Evolutionary conservation across 1,140 invertebrate genomes (phyloP).

Genomic region (Drosophila fuyamai): DNA sequence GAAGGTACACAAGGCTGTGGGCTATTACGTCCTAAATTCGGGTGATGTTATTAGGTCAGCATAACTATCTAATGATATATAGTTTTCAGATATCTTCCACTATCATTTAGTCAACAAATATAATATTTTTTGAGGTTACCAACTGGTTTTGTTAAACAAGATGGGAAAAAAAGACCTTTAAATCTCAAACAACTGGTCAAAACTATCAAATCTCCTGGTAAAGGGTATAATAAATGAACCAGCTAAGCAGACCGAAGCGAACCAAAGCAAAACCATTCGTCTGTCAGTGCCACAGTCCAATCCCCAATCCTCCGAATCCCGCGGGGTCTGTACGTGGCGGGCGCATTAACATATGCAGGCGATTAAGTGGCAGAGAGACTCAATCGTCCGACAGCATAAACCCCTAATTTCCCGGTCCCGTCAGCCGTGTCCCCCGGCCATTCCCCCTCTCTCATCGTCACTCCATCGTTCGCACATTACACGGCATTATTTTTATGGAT

Average conservation of each 20-base stretch:
- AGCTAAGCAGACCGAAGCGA: constrained; percentile 5
- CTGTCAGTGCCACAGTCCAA: constrained; percentile 27
- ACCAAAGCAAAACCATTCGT: constrained; percentile 22
- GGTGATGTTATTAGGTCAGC: too few relatives aligned
- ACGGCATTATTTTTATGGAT: constrained; percentile 78
- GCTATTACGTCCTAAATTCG: too few relatives aligned
- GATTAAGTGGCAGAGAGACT: constrained; percentile 65
- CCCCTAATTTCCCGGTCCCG: constrained; percentile 46
- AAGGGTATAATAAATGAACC: constrained; percentile 15
- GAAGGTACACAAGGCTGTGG: too few relatives aligned
- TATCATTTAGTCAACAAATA: too few relatives aligned
- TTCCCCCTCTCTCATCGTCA: constrained; percentile 4
- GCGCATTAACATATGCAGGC: constrained; percentile 64
- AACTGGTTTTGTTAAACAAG: too few relatives aligned
- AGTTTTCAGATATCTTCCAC: too few relatives aligned
- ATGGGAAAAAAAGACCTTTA: too few relatives aligned
- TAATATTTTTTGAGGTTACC: too few relatives aligned
- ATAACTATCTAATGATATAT: too few relatives aligned
- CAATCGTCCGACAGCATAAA: constrained; percentile 48
- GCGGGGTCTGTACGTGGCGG: constrained; percentile 39
- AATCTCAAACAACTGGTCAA: neutral
- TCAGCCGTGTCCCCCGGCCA: constrained; percentile 27
- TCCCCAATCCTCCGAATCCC: constrained; percentile 8
- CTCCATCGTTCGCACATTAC: constrained; percentile 62
- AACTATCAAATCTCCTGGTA: neutral